phyloP scores from a whole-genome alignment of 2,797 vertebrate species.

The Buphagus erythrorhynchus region DNA sequence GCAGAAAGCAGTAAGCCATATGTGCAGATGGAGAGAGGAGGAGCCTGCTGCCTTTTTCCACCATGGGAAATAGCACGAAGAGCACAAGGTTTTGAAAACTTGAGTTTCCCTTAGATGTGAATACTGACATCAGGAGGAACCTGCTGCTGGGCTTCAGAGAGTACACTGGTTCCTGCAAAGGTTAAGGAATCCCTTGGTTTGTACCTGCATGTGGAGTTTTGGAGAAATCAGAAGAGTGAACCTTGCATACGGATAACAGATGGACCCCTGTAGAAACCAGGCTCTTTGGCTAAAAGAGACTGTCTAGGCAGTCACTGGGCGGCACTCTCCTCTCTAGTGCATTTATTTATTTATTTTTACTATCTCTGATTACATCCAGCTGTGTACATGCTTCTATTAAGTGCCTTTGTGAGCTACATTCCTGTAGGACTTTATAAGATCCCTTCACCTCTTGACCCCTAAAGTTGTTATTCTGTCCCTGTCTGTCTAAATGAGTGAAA shows the following conservation, averaged over 20 bases:
- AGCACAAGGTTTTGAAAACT: not conserved
- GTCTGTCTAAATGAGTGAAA: not conserved
- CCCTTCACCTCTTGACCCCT: not conserved
- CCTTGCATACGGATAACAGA: not conserved
- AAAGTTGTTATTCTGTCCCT: not conserved
- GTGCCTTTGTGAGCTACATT: constrained; percentile 60
- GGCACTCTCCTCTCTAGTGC: not conserved
- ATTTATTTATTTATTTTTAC: not conserved
- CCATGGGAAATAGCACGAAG: not conserved
- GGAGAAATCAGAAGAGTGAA: not conserved
- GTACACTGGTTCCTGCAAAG: not conserved
- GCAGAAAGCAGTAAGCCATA: constrained; percentile 49
- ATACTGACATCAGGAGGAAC: not conserved
- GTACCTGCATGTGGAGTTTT: rapidly evolving
- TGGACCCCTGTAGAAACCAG: not conserved
- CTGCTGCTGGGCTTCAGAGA: not conserved
- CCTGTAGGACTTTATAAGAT: not conserved
- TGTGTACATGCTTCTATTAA: constrained; percentile 43
- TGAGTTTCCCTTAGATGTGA: not conserved
- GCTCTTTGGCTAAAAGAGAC: not conserved
- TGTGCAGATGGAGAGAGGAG: not conserved
- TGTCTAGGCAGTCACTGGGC: not conserved
- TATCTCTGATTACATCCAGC: not conserved
- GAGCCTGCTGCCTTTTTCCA: not conserved
- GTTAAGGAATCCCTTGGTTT: not conserved